A percentile compares a stretch with the other conserved stretches of the same genome.
These are phyloP conservation scores for Pammene aurita DNA, from an alignment of 2,888 invertebrate species.

Conservation along the genomic window DNA sequence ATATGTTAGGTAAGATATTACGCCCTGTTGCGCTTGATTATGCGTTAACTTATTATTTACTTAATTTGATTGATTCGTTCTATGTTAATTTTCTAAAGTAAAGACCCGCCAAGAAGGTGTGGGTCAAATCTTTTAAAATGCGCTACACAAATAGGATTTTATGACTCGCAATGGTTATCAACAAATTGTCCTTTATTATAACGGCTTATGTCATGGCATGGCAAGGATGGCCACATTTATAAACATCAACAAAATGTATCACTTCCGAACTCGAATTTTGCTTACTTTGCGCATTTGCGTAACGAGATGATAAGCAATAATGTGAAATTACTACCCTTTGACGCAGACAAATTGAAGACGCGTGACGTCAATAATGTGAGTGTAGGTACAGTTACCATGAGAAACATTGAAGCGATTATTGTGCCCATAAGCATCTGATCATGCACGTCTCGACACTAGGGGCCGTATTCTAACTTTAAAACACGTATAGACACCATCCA, in stretches of 20 bases:
- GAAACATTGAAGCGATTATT: background rate
- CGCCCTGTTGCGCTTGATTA: background rate
- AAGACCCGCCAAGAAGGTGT: too few relatives aligned
- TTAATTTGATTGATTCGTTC: background rate
- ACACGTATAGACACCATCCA: too few relatives aligned
- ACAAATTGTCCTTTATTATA: too few relatives aligned
- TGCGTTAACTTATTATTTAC: background rate
- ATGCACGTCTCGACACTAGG: too few relatives aligned
- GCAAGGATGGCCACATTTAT: background rate
- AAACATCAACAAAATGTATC: background rate
- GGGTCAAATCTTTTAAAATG: too few relatives aligned
- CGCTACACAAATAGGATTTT: too few relatives aligned
- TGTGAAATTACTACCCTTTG: conserved; percentile 5
- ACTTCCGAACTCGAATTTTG: background rate
- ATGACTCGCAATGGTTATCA: too few relatives aligned
- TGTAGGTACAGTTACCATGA: background rate
- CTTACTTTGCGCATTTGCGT: background rate
- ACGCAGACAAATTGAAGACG: conserved; percentile 13
- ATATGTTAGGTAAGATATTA: background rate
- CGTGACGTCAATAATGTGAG: conserved; percentile 11
- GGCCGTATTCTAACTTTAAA: too few relatives aligned
- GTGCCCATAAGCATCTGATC: background rate
- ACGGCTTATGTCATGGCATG: background rate
- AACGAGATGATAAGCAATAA: conserved; percentile 9
- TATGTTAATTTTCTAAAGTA: too few relatives aligned